Base-by-base conservation (phyloP, 2,888 invertebrate genomes). In the Drosophila diplacantha region DNA sequence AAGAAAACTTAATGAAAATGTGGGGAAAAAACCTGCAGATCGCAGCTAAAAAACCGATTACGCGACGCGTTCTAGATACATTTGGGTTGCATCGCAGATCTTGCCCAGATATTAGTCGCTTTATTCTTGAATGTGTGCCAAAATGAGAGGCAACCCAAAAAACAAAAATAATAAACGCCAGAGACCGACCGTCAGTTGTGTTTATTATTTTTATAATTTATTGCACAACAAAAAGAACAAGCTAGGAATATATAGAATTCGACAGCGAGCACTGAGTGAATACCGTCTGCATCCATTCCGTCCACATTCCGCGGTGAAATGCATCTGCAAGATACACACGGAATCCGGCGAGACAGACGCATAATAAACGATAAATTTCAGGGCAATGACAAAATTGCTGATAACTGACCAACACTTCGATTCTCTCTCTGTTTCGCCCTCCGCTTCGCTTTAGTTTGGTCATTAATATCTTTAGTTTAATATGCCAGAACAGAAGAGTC, bases 381-480 rank as follows among this genome's bases (percentile, higher is more conserved):
- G 71, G 62, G 79, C 81, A 83, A 80, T 81, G 81, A 83, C 81
- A 80, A 81, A 80, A 80, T 81, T 81, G 69, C 73, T 74, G 74
- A 74, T 81, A 81, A 83, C 77, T 77, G 63, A 66, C 65, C 41
- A 34, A 37, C 55, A 39, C n/a, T 51, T 54, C 43, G 44, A 39
- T 61, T 68, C 50, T 46, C 38, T 26, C 26, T 37, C 20, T 34
- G 26, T 44, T 24, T 31, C 8, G 16, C 16, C 22, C 37, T 32
- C 31, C 24, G 44, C 5, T 29, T 29, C 29, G 44, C 29, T 44
- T 56, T 39, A 56, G 47, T 50, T 39, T 60, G 83, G 81, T 82
- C 78, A 81, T 81, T 79, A 75, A 79, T 81, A 71, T 73, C 60
- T 44, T 71, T 62, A 65, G 58, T 61, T 66, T 62, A 35, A 49